Conservation (phyloP, 2,888 invertebrate species). For the Anodontia alba region DNA sequence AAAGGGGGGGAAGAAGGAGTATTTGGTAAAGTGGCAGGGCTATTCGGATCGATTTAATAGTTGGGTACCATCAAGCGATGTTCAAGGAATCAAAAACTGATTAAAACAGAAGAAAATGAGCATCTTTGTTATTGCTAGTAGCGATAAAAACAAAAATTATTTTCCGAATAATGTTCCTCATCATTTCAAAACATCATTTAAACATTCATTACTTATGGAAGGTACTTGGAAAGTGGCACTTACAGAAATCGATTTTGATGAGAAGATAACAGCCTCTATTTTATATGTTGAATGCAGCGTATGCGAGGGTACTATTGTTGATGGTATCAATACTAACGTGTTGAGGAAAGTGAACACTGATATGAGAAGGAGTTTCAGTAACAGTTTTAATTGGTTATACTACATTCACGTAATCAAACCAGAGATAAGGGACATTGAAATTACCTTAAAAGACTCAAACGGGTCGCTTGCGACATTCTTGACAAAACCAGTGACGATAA, state of each 20-base stretch:
- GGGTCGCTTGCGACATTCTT: not conserved
- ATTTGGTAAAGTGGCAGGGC: not conserved
- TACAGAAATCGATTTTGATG: constrained; percentile 17
- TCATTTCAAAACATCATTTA: constrained; percentile 14
- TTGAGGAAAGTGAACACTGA: constrained; percentile 9
- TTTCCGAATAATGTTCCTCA: constrained; percentile 22
- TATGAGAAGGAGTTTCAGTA: not conserved
- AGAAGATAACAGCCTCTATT: not conserved
- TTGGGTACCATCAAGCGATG: not conserved
- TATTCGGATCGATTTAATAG: not conserved
- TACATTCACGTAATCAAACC: not conserved
- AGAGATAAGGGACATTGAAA: not conserved
- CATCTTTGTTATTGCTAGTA: constrained; percentile 9
- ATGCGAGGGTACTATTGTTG: constrained; percentile 3
- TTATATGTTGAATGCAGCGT: not conserved
- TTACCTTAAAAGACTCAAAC: not conserved
- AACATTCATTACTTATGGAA: not conserved
- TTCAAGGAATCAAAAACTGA: not conserved
- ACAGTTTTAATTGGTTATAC: not conserved
- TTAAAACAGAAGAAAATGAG: constrained; percentile 11
- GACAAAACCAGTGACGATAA: not conserved
- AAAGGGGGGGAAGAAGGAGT: not conserved
- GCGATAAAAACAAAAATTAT: constrained; percentile 3
- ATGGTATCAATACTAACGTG: not conserved
- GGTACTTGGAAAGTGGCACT: constrained; percentile 23